Evolutionary conservation across 92 coral and sea anemone species (phyloP).

Genomic region (Porites divaricata): DNA sequence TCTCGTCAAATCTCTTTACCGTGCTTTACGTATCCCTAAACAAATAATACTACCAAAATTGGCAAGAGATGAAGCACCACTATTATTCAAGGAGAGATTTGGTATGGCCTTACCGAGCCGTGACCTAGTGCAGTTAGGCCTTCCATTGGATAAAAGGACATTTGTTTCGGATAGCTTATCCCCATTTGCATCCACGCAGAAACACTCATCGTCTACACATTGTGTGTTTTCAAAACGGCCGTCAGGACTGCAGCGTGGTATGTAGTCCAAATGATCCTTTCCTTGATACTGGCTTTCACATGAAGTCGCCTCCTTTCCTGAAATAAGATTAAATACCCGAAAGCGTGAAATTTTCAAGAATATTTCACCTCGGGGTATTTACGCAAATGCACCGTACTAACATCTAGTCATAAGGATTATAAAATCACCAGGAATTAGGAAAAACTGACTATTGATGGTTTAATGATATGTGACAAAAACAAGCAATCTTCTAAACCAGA

Average conservation of each 20-base stretch:
- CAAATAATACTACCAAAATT: too few relatives aligned
- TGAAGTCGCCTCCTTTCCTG: slow-evolving; percentile 9
- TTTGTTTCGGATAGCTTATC: slow-evolving; percentile 59
- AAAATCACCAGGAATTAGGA: too few relatives aligned
- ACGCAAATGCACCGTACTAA: too few relatives aligned
- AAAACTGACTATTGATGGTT: too few relatives aligned
- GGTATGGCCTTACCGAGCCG: slow-evolving; percentile 22
- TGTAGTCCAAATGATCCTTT: slow-evolving; percentile 30
- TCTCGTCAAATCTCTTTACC: too few relatives aligned
- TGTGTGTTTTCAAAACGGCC: slow-evolving; percentile 74
- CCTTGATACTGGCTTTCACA: slow-evolving; percentile 46
- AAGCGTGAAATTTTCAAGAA: not conserved
- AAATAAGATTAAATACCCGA: not conserved
- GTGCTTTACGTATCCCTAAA: too few relatives aligned
- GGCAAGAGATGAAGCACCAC: too few relatives aligned
- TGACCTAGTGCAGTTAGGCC: slow-evolving; percentile 62
- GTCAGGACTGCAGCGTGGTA: slow-evolving; percentile 59
- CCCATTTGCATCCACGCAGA: slow-evolving; percentile 66
- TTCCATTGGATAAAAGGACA: slow-evolving; percentile 62
- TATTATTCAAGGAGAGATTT: not conserved
- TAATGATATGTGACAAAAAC: too few relatives aligned
- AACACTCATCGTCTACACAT: slow-evolving; percentile 72
- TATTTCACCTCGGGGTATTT: too few relatives aligned
- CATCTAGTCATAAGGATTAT: too few relatives aligned
- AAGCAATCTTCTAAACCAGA: too few relatives aligned